These are phyloP conservation scores for Lasiurus borealis DNA, from an alignment of 2,113 vertebrate species.

Conservation along the genomic window DNA sequence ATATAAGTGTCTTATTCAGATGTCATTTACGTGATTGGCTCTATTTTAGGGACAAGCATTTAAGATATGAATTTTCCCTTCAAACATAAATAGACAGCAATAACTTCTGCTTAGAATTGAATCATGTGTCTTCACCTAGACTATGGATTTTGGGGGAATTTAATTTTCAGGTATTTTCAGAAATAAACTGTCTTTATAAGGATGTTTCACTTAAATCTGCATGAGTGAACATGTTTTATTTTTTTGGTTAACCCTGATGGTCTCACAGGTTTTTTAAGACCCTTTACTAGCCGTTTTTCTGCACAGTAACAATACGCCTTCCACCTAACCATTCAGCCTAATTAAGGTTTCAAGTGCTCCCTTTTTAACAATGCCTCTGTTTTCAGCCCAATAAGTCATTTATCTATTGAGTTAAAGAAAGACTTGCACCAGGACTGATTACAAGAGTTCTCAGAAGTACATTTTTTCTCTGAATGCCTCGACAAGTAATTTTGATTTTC, in stretches of 20 bases:
- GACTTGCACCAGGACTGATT: slow-evolving; percentile 32
- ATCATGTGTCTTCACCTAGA: slow-evolving; percentile 53
- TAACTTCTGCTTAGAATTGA: slow-evolving; percentile 51
- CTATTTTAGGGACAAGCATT: slow-evolving; percentile 69
- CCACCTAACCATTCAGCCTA: neutral
- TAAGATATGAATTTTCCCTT: slow-evolving; percentile 63
- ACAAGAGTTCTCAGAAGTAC: neutral
- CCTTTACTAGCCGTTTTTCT: neutral
- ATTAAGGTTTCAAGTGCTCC: neutral
- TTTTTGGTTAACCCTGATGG: slow-evolving; percentile 41
- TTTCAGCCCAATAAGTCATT: slow-evolving; percentile 22
- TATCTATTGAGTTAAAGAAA: slow-evolving; percentile 53
- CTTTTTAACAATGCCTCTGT: neutral
- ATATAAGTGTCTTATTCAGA: slow-evolving; percentile 69
- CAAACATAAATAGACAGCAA: slow-evolving; percentile 58
- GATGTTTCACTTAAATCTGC: slow-evolving; percentile 55
- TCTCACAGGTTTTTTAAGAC: neutral
- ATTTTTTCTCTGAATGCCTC: neutral
- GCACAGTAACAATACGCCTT: neutral
- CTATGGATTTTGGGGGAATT: neutral
- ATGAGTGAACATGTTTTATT: neutral
- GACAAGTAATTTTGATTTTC: slow-evolving; percentile 37
- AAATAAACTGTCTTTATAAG: neutral
- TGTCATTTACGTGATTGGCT: slow-evolving; percentile 70
- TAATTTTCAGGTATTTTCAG: slow-evolving; percentile 44